Percentiles rank a stretch among this genome's conserved stretches.
These are phyloP conservation scores for Chymomyza procnemis DNA, from an alignment of 2,888 invertebrate genomes.

Conservation along the genomic window DNA sequence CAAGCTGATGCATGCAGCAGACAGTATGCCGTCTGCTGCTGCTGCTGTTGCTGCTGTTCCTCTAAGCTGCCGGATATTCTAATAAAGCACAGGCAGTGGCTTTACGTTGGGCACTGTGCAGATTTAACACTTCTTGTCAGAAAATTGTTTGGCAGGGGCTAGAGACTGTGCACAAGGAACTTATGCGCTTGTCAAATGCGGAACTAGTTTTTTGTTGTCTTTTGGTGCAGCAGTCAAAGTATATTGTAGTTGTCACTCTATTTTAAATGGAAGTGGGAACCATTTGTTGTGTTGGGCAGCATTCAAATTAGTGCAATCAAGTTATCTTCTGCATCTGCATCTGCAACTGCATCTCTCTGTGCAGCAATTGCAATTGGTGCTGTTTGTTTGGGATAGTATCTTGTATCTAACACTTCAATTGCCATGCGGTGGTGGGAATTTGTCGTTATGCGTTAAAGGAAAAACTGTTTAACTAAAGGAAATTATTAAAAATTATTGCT, in stretches of 20 bases:
- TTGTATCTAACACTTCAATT: slow-evolving; percentile 71
- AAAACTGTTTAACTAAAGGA: slow-evolving; percentile 73
- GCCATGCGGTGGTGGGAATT: slow-evolving; percentile 63
- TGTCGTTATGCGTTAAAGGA: slow-evolving; percentile 55
- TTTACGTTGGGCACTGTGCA: slow-evolving; percentile 53
- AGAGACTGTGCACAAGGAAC: slow-evolving; percentile 69
- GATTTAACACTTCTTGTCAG: slow-evolving; percentile 78
- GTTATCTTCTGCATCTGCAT: slow-evolving; percentile 62
- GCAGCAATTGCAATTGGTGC: slow-evolving; percentile 56
- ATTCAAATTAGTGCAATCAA: slow-evolving; percentile 74
- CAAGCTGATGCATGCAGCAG: slow-evolving; percentile 39
- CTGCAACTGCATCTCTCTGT: slow-evolving; percentile 29
- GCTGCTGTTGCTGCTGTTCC: too few species aligned
- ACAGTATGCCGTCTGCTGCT: slow-evolving; percentile 61
- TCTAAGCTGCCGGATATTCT: slow-evolving; percentile 74
- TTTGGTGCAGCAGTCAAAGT: slow-evolving; percentile 16
- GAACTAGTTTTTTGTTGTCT: slow-evolving; percentile 51
- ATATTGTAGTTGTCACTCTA: slow-evolving; percentile 32
- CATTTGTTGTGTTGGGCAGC: slow-evolving; percentile 28
- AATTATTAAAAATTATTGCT: slow-evolving; percentile 74
- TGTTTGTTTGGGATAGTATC: slow-evolving; percentile 51
- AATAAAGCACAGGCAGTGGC: slow-evolving; percentile 60
- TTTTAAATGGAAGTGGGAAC: slow-evolving; percentile 57
- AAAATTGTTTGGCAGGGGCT: slow-evolving; percentile 70
- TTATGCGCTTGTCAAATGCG: slow-evolving; percentile 70